A percentile compares a stretch with the other conserved stretches of the same genome.
phyloP scores from a whole-genome alignment of 30 jellyfish, hydroid and myxozoan genomes.

The Morbakka virulenta region DNA sequence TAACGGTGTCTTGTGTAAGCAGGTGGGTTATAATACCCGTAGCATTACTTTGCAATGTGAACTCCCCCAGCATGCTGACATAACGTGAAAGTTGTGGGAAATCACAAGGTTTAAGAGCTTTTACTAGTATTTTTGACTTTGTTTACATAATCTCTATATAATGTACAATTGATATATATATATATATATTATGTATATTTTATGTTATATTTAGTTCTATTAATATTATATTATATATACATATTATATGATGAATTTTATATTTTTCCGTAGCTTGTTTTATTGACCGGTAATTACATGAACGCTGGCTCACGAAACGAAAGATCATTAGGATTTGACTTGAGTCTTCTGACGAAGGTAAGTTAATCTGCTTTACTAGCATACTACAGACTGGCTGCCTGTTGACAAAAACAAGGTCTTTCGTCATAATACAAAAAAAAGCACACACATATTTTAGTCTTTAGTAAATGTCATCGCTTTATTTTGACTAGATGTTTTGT shows the following conservation, averaged over 20 bases:
- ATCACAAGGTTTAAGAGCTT: no score
- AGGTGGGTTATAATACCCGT: no score
- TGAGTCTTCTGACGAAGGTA: conserved; percentile 80
- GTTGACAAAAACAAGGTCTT: no score
- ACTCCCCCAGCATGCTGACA: no score
- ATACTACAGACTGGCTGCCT: neutral
- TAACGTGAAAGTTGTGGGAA: no score
- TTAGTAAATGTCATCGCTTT: neutral
- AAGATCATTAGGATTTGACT: conserved; percentile 91
- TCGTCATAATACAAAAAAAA: neutral
- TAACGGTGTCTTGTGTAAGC: no score
- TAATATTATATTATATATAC: neutral
- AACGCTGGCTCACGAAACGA: conserved; percentile 98
- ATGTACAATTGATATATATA: no score
- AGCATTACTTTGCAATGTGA: no score
- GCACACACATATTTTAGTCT: neutral
- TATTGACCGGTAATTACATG: conserved; percentile 95
- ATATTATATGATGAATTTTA: neutral
- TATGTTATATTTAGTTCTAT: no score
- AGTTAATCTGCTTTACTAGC: neutral
- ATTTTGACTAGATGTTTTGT: neutral
- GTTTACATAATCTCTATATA: no score
- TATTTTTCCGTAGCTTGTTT: conserved; percentile 46
- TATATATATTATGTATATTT: no score
- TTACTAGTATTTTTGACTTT: no score